phyloP scores from a whole-genome alignment of 2,888 invertebrate species.

The Tromatobia lineatoria region DNA sequence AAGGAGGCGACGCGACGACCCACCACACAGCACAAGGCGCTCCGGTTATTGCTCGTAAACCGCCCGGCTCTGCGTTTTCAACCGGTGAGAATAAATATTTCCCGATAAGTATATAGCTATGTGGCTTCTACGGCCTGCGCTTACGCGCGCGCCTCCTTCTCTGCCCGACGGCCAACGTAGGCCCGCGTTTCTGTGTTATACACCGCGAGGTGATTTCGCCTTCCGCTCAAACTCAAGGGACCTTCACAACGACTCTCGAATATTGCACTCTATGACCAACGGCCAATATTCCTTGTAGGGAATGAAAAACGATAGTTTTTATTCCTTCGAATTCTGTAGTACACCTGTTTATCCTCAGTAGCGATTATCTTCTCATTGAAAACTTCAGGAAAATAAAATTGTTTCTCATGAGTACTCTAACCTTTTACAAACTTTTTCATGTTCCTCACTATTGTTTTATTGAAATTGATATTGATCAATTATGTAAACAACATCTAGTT shows the following conservation, averaged over 20 bases:
- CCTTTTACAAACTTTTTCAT: too few relatives aligned
- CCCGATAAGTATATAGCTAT: constrained; percentile 47
- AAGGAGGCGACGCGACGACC: constrained; percentile 44
- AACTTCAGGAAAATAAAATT: too few relatives aligned
- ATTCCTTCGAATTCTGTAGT: neutral
- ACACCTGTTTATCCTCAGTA: neutral
- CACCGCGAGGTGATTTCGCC: neutral
- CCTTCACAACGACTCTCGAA: constrained; percentile 1
- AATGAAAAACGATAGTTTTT: neutral
- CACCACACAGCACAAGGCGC: constrained; percentile 59
- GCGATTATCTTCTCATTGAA: too few relatives aligned
- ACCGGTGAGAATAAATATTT: constrained; percentile 64
- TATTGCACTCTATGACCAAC: neutral
- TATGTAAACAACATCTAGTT: too few relatives aligned
- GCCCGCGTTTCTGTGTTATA: neutral
- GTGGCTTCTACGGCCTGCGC: constrained; percentile 32
- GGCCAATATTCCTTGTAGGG: neutral
- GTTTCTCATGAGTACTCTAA: too few relatives aligned
- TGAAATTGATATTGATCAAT: too few relatives aligned
- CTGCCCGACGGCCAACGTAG: neutral
- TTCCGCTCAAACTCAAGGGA: constrained; percentile 9
- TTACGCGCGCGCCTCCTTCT: constrained; percentile 16
- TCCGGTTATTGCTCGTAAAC: constrained; percentile 78
- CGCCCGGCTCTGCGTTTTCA: constrained; percentile 62
- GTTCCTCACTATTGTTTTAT: too few relatives aligned